Percentiles rank a stretch among this genome's conserved stretches.
Evolutionary conservation across 1,140 invertebrate species (phyloP).

Genomic region (Drusus annulatus): DNA sequence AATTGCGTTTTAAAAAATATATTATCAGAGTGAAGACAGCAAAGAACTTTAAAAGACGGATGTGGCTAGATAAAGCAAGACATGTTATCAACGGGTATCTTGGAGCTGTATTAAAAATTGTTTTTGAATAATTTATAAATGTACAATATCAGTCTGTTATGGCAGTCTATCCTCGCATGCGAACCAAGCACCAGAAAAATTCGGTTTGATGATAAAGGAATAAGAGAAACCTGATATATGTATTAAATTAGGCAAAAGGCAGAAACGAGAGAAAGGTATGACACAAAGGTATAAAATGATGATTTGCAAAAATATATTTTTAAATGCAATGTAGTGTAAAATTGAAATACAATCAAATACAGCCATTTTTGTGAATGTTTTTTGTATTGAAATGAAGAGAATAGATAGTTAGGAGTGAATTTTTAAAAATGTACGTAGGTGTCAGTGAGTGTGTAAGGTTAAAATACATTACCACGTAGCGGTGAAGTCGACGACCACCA

Average conservation of each 20-base stretch:
- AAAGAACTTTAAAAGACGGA: too few species aligned
- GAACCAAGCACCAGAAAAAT: not conserved
- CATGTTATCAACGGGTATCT: too few species aligned
- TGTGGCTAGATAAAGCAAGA: too few species aligned
- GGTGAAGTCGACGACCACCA: constrained; percentile 96
- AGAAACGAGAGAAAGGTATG: not conserved
- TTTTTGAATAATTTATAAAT: too few species aligned
- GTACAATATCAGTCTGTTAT: too few species aligned
- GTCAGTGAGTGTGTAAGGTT: constrained; percentile 41
- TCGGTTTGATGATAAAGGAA: not conserved
- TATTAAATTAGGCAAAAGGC: not conserved
- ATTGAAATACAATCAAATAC: not conserved
- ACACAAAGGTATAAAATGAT: constrained; percentile 7
- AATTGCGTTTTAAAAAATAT: too few species aligned
- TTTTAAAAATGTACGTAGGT: constrained; percentile 8
- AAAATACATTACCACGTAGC: constrained; percentile 83
- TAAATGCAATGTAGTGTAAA: not conserved
- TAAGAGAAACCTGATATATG: not conserved
- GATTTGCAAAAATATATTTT: constrained; percentile 4
- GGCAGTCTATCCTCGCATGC: too few species aligned
- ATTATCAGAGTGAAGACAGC: too few species aligned
- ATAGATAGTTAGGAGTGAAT: too few species aligned
- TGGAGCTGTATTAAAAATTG: too few species aligned
- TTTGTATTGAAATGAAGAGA: too few species aligned
- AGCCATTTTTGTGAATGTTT: too few species aligned